Evolutionary conservation across 1,140 invertebrate species (phyloP), one percentile per base, ranked within the genome.

Genomic region (Eumaeus atala): DNA sequence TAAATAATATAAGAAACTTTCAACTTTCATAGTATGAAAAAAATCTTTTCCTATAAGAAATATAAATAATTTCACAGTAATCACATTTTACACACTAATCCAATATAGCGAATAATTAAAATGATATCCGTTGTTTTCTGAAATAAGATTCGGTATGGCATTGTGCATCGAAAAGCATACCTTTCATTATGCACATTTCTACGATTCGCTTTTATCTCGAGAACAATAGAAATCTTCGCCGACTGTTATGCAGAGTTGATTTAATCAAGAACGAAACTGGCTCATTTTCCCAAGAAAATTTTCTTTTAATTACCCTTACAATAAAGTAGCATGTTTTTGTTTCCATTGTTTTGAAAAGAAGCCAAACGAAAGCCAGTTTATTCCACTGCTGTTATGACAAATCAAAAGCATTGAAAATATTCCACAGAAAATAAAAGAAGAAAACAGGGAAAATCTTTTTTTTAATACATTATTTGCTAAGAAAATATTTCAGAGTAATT

Each of bases 21-120:
- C n/a, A n/a, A n/a, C n/a, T n/a, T n/a, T n/a, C n/a, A n/a, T n/a
- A n/a, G n/a, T n/a, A n/a, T n/a, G n/a, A n/a, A n/a, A n/a, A n/a
- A n/a, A n/a, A n/a, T n/a, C n/a, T n/a, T n/a, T n/a, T n/a, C n/a
- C n/a, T n/a, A n/a, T n/a, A n/a, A 28, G 6, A 28, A 28, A 3
- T 28, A 28, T 6, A 28, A 28, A 28, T 28, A 28, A 2, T 28
- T 28, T 28, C 2, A 28, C 6, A 28, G 21, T 3, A 28, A 28
- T 2, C 34, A 33, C 34, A 34, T 8, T 70, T 68, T 50, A 60
- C 64, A 69, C 67, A 28, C 64, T 72, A 63, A 67, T 80, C 71
- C 71, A 77, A 74, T 81, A 78, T 70, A 73, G 65, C 66, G 63
- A 59, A 80, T 72, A 77, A 76, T 79, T 74, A 77, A 74, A 78